Conservation (phyloP, 2,797 vertebrate species). For the Sebastes iracundus region DNA sequence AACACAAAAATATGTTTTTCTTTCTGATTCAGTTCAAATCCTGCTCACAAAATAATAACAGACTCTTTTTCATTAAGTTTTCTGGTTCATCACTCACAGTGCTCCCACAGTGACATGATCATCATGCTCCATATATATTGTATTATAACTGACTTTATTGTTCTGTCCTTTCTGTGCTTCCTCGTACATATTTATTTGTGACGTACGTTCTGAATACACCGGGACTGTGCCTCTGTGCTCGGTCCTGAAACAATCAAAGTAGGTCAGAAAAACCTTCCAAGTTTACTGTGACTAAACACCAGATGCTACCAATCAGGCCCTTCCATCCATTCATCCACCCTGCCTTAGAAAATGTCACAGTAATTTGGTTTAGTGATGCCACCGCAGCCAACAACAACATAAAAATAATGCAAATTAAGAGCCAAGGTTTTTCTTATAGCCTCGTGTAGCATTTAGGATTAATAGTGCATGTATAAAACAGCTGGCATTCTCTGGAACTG, state of each 20-base stretch:
- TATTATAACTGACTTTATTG: background rate
- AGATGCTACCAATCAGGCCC: background rate
- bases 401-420: conserved; percentile 33
- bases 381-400: background rate
- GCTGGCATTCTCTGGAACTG: conserved; percentile 6
- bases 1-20: conserved; percentile 2
- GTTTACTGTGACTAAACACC: background rate
- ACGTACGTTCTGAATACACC: background rate
- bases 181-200: background rate
- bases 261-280: background rate
- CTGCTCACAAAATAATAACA: background rate
- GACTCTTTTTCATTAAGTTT: background rate
- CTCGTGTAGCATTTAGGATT: conserved; percentile 31
- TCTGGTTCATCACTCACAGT: background rate
- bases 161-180: background rate
- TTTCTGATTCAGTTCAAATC: background rate
- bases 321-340: conserved; percentile 1
- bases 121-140: background rate
- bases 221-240: background rate
- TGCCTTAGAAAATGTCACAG: background rate
- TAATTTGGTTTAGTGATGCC: conserved; percentile 8
- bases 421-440: conserved; percentile 16
- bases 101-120: background rate
- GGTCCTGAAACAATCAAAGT: background rate
- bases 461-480: conserved; percentile 36